phyloP scores from a whole-genome alignment of 1,140 invertebrate species.

The Phthorimaea operculella region DNA sequence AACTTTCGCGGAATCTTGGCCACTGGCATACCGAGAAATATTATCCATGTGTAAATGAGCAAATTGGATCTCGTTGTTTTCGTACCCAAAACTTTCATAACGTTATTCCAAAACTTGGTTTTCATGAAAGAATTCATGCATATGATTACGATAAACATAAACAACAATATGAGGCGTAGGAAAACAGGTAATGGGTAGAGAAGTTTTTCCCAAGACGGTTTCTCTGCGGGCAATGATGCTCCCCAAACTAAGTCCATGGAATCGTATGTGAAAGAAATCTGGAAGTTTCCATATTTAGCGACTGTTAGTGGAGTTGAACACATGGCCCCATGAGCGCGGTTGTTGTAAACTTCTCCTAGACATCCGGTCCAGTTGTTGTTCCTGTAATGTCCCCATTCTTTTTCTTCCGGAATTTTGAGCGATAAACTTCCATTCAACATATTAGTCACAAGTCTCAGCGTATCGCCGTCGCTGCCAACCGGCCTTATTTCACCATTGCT shows the following conservation, averaged over 20 bases:
- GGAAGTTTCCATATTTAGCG: conserved; percentile 38
- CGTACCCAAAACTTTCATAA: conserved; percentile 26
- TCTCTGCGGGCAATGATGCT: conserved; percentile 22
- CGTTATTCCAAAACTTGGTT: conserved; percentile 20
- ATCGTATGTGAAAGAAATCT: conserved; percentile 42
- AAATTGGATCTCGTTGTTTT: conserved; percentile 25
- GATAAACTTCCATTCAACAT: conserved; percentile 35
- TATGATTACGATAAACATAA: conserved; percentile 29
- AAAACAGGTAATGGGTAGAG: conserved; percentile 30
- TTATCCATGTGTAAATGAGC: conserved; percentile 37
- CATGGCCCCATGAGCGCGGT: conserved; percentile 27
- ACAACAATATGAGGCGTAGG: conserved; percentile 27
- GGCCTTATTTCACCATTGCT: conserved; percentile 16
- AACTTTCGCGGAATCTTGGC: conserved; percentile 24
- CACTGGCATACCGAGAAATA: conserved; percentile 39
- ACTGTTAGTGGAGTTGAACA: conserved; percentile 34
- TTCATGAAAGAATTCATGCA: conserved; percentile 25
- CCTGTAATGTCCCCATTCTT: conserved; percentile 27
- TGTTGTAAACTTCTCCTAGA: conserved; percentile 39
- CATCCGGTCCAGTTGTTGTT: conserved; percentile 46
- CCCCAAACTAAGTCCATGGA: conserved; percentile 48
- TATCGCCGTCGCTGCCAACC: conserved; percentile 33
- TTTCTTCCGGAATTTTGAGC: conserved; percentile 22
- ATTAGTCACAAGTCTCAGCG: conserved; percentile 28
- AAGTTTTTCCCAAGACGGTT: conserved; percentile 40